phyloP scores from a whole-genome alignment of 1,140 invertebrate genomes.

The Dysdera silvatica region DNA sequence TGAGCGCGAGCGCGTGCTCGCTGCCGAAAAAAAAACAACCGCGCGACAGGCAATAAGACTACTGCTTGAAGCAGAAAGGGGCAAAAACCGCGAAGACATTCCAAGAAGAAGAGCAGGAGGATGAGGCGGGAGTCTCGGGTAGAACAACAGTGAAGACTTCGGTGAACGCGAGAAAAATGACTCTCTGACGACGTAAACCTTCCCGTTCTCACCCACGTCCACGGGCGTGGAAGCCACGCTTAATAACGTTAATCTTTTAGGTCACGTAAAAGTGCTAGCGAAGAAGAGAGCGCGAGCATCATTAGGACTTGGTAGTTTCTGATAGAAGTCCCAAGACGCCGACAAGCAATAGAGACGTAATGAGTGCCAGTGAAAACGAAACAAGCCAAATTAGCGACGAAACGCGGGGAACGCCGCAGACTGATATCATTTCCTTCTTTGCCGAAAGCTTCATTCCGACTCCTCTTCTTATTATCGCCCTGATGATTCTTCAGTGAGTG shows the following conservation, averaged over 20 bases:
- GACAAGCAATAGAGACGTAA: slow-evolving; percentile 27
- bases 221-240: slow-evolving; percentile 3
- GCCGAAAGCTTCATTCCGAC: slow-evolving; percentile 26
- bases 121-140: slow-evolving; percentile 6
- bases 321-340: slow-evolving; percentile 23
- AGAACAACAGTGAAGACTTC: slow-evolving; percentile 16
- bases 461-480: slow-evolving; percentile 30
- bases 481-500: no score
- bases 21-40: no score
- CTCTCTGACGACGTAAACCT: slow-evolving; percentile 18
- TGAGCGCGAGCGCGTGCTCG: no score
- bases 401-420: slow-evolving; percentile 13
- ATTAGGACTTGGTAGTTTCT: slow-evolving; percentile 29
- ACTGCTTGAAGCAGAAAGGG: no score
- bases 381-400: slow-evolving; percentile 27
- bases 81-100: slow-evolving; percentile 29
- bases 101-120: slow-evolving; percentile 11
- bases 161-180: slow-evolving; percentile 25
- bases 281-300: slow-evolving; percentile 22
- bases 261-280: slow-evolving; percentile 30
- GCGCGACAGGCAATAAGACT: no score
- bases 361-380: slow-evolving; percentile 29
- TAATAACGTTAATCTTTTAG: slow-evolving; percentile 31
- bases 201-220: no score
- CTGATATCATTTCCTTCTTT: slow-evolving; percentile 24